Percentiles rank a stretch among this genome's conserved stretches.
These are phyloP conservation scores for Cygnus buccinator DNA, from an alignment of 2,113 vertebrate genomes.

Conservation along the genomic window DNA sequence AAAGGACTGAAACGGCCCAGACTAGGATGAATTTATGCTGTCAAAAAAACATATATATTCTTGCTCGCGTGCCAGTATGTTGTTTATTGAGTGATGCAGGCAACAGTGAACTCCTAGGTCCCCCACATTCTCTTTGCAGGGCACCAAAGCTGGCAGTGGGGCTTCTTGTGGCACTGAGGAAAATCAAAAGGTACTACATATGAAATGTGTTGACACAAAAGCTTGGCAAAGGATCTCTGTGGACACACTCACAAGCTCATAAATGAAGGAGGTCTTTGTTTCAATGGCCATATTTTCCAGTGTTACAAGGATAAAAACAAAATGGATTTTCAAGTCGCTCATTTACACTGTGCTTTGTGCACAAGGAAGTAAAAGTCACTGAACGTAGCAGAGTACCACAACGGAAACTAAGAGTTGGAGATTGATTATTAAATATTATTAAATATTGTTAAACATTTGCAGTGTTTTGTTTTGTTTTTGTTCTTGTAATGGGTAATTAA, in stretches of 20 bases:
- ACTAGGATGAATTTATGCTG: background rate
- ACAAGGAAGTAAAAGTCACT: background rate
- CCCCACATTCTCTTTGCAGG: background rate
- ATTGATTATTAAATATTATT: background rate
- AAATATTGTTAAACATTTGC: background rate
- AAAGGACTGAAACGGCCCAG: background rate
- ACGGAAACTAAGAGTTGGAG: background rate
- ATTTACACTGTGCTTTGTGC: background rate
- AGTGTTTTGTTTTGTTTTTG: background rate
- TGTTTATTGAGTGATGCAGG: background rate
- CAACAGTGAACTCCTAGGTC: background rate
- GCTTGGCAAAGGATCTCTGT: background rate
- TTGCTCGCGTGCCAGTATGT: background rate
- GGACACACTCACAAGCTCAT: background rate
- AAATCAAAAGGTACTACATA: accelerated
- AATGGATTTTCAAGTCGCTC: background rate
- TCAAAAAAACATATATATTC: background rate
- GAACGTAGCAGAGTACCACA: background rate
- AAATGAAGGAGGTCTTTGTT: background rate
- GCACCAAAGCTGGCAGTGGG: background rate
- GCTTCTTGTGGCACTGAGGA: accelerated
- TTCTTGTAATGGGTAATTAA: background rate
- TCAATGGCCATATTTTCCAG: background rate
- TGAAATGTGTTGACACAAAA: background rate
- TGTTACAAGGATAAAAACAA: background rate